Evolutionary conservation across 1,140 invertebrate genomes (phyloP), one percentile per base, ranked within the genome.

Genomic region (Bactericera cockerelli): DNA sequence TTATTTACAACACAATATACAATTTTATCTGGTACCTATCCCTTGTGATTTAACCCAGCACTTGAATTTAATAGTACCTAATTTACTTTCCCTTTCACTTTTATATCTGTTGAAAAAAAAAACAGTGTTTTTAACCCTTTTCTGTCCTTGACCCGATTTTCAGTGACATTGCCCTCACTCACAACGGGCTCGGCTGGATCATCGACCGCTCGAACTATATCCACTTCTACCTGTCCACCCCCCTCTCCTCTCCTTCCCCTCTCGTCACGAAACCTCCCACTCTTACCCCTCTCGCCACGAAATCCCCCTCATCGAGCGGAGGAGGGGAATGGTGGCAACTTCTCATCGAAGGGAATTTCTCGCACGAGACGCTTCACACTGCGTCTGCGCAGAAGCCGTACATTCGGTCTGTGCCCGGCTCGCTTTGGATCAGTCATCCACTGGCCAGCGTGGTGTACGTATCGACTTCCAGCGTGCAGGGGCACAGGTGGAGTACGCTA

Each of bases 181-280:
- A 72, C 58, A 65, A 71, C n/a, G 64, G 70, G n/a, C 66, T 69
- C 57, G 71, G 70, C 3, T 79, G 77, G 77, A 68, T 75, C 22
- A 63, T 77, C 3, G 75, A 78, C 66, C 60, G 66, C 1, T 55
- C 68, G 26, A 74, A 74, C 38, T 65, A 66, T 36, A 65, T 78
- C 16, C 74, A 70, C 67, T 31, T 31, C 28, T 31, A 31, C 28
- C 28, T 31, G 4, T 13, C 28, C 28, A 6, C 28, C 13, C 28
- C 28, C 28, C 28, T 13, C 28, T 31, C 28, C 28, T 31, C 28
- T 13, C 4, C 4, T 13, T 6, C 28, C 28, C 13, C 4, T 13
- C 28, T 31, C 28, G 4, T 13, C 28, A 6, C 28, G 4, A 4
- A 13, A 4, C 28, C 28, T 13, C 4, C 28, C 28, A 6, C 28